These are phyloP conservation scores for Podocnemis expansa DNA, from an alignment of 2,113 vertebrate genomes.

Conservation along the genomic window DNA sequence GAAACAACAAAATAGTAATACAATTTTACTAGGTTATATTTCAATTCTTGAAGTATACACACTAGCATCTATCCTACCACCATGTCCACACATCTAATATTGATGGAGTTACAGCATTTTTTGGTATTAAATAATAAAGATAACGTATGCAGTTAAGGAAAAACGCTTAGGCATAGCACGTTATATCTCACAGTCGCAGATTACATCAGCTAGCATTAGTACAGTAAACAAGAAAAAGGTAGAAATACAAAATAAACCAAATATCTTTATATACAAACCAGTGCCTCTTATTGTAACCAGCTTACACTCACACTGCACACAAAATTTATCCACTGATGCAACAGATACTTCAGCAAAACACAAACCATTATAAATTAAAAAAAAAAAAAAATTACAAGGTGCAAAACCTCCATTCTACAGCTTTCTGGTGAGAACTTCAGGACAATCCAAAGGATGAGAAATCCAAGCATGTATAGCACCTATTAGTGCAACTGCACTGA, in stretches of 20 bases:
- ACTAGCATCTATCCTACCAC: slow-evolving; percentile 93
- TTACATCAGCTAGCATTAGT: slow-evolving; percentile 89
- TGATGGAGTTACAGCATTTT: slow-evolving; percentile 86
- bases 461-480: slow-evolving; percentile 74
- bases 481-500: slow-evolving; percentile 69
- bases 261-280: slow-evolving; percentile 92
- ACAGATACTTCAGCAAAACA: slow-evolving; percentile 80
- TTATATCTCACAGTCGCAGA: slow-evolving; percentile 79
- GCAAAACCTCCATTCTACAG: slow-evolving; percentile 80
- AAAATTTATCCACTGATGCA: slow-evolving; percentile 71
- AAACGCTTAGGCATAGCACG: slow-evolving; percentile 76
- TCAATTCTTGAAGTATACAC: slow-evolving; percentile 93
- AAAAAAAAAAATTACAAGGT: slow-evolving; percentile 81
- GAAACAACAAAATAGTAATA: slow-evolving; percentile 77
- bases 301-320: slow-evolving; percentile 73
- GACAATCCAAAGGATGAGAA: slow-evolving; percentile 60
- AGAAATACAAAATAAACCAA: slow-evolving; percentile 87
- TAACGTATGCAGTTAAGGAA: slow-evolving; percentile 83
- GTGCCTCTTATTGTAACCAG: slow-evolving; percentile 83
- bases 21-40: slow-evolving; percentile 91
- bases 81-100: slow-evolving; percentile 89
- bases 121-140: slow-evolving; percentile 88
- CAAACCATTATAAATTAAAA: slow-evolving; percentile 84
- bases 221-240: slow-evolving; percentile 84
- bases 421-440: slow-evolving; percentile 75